phyloP scores from a whole-genome alignment of 2,113 vertebrate genomes.

The Clinocottus analis region DNA sequence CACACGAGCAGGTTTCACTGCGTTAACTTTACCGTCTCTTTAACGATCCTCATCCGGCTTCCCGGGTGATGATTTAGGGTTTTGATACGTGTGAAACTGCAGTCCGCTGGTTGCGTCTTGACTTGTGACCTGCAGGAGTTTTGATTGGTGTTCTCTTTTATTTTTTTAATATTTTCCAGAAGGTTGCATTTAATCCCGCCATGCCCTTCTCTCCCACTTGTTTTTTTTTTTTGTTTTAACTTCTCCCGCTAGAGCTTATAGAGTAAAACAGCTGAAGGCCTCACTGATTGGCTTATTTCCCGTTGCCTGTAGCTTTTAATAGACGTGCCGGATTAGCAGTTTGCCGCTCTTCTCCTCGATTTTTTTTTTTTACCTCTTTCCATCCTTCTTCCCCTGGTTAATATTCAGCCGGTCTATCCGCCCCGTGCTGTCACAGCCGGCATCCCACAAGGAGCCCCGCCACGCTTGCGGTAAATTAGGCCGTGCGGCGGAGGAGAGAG shows the following conservation, averaged over 20 bases:
- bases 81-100: constrained; percentile 28
- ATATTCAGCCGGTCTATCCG: constrained; percentile 45
- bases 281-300: constrained; percentile 52
- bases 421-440: constrained; percentile 44
- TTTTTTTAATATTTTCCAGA: constrained; percentile 22
- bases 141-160: background rate
- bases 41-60: background rate
- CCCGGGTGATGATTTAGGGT: constrained; percentile 11
- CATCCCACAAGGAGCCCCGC: constrained; percentile 28
- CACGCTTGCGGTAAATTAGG: constrained; percentile 57
- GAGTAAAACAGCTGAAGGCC: constrained; percentile 41
- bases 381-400: constrained; percentile 31
- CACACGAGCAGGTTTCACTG: background rate
- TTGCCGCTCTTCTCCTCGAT: constrained; percentile 21
- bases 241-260: constrained; percentile 37
- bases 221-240: constrained; percentile 58
- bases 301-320: constrained; percentile 39
- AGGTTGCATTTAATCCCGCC: constrained; percentile 38
- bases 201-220: constrained; percentile 24
- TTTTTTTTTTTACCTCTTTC: constrained; percentile 9
- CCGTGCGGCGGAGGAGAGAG: constrained; percentile 40
- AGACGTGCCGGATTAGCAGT: constrained; percentile 39
- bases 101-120: constrained; percentile 18
- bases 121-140: constrained; percentile 37
- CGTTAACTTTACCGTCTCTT: constrained; percentile 11